Evolutionary conservation across 2,113 vertebrate genomes (phyloP), one percentile per base, ranked within the genome.

Genomic region (Regulus satrapa): DNA sequence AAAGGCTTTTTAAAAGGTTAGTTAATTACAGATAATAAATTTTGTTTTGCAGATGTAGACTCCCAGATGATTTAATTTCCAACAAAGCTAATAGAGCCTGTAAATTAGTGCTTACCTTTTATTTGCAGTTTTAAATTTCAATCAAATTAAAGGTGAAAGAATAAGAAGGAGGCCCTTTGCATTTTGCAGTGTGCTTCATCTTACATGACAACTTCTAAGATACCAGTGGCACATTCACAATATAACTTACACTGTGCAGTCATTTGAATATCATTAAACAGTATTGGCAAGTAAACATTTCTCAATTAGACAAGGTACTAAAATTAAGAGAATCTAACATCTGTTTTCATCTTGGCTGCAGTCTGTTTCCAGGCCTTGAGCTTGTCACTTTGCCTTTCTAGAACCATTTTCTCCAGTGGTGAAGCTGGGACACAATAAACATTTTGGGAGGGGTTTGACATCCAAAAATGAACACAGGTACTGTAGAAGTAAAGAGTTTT

Each of bases 21-120:
- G 54, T 93, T 96, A 97, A 97, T 96, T 96, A 94, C 24, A 93
- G 87, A 76, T 88, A 96, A 93, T 95, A 96, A 81, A 91, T 97
- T 96, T 82, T 97, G 56, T 79, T 96, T 94, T 96, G 83, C 80
- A 96, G 85, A 88, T 94, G 20, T 86, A 72, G 72, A 54, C 36
- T 95, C 67, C 61, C 41, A 92, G 90, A 94, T 77, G 38, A 96
- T 89, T 97, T 95, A 72, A 83, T 94, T 96, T 92, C 46, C 52
- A 92, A 69, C 46, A 94, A 89, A 78, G 5, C 3, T 6, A 88
- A 91, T 31, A 73, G 67, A 91, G 59, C 43, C 61, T 9, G 13
- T 88, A 95, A 97, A 96, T 96, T 95, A 95, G 96, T 95, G 52
- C 32, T 66, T 95, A 92, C 28, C 51, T 94, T 96, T 93, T 85